Conservation (phyloP, 2,888 invertebrate genomes). For the Torymus auratus region DNA sequence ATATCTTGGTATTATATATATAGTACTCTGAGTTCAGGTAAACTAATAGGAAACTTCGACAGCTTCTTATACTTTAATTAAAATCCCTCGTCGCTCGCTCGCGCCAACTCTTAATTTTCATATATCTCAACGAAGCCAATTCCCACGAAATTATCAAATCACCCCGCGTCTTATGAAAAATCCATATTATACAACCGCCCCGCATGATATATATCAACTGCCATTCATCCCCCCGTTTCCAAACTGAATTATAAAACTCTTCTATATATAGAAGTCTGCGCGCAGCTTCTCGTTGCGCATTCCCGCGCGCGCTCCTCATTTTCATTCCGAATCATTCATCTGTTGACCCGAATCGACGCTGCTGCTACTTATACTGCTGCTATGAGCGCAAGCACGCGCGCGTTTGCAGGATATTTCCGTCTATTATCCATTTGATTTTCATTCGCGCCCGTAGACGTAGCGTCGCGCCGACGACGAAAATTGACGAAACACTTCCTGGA, state of each 20-base stretch:
- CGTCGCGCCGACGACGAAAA: not conserved
- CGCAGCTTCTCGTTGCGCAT: conserved; percentile 7
- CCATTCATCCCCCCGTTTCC: too few species aligned
- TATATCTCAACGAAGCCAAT: too few species aligned
- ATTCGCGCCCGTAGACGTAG: not conserved
- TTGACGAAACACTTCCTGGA: conserved; percentile 36
- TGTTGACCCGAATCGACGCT: conserved; percentile 38
- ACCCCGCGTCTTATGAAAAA: too few species aligned
- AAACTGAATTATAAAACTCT: not conserved
- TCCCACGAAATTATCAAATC: too few species aligned
- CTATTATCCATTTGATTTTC: conserved; percentile 54
- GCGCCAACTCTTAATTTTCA: too few species aligned
- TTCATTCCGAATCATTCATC: conserved; percentile 50
- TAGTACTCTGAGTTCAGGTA: too few species aligned
- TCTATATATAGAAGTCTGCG: not conserved
- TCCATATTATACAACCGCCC: too few species aligned
- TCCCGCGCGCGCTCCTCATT: conserved; percentile 55
- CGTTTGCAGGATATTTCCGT: conserved; percentile 36
- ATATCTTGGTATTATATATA: too few species aligned
- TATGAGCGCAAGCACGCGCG: not conserved
- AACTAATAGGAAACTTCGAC: too few species aligned
- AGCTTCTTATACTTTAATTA: too few species aligned
- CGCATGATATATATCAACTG: too few species aligned
- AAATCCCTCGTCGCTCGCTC: too few species aligned
- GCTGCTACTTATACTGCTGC: not conserved